Evolutionary conservation across 1,140 invertebrate species (phyloP), one percentile per base, ranked within the genome.

Genomic region (Ridgeia piscesae): DNA sequence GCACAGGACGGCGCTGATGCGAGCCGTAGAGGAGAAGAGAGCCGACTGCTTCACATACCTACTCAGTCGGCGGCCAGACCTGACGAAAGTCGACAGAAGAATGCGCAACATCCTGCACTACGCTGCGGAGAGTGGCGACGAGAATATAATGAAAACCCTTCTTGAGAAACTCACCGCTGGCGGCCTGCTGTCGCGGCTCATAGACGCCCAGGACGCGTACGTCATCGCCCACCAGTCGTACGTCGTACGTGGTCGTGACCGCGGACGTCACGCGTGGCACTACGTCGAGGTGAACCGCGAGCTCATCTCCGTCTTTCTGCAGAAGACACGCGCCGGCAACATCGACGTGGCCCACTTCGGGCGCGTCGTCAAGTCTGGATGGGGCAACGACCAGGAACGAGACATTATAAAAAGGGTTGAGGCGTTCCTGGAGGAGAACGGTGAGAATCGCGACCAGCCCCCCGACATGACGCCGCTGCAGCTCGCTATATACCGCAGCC

Each of bases 381-480:
- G 91, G 91, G 91, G 91, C 35, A 34, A 34, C 33, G 89, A 90
- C 9, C 89, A 34, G n/a, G 89, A 90, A 90, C 34, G 35, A 90
- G 89, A 90, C 1, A 27, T 34, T 14, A 34, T 90, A 8, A 42
- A 90, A 33, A 34, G 17, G 31, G 35, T 90, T 33, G 89, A 90
- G 35, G n/a, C 33, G 89, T 34, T 27, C 17, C 35, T 90, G 31
- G 35, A 90, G 89, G 89, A 90, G 89, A 14, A 90, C 34, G 35
- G 89, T 42, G 21, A 34, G 33, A 42, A 90, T 35, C 91, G 17
- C 11, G n/a, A 27, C 91, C 33, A 34, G 34, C 91, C 91, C 11
- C 33, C 17, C 21, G 91, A 91, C 48, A 91, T 91, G 91, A 91
- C 91, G 34, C 91, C 91, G 31, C 91, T 91, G 17, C 34, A 42